Evolutionary conservation across 2,797 vertebrate species (phyloP).

Genomic region (Sylvia borin): DNA sequence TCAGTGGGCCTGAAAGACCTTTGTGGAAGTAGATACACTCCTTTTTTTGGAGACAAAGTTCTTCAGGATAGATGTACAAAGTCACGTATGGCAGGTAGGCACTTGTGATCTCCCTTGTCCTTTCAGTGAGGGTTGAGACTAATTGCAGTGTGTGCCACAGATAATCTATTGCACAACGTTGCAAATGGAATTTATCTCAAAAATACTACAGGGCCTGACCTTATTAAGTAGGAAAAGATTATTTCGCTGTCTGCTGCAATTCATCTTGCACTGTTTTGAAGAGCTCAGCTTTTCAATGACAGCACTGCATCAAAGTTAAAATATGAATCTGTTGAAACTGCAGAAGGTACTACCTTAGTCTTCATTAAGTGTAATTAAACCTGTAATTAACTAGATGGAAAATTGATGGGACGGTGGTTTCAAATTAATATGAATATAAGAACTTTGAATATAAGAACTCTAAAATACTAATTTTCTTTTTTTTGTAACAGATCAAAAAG

Average conservation of each 20-base stretch:
- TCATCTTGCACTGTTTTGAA: neutral
- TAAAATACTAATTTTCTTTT: neutral
- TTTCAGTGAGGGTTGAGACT: neutral
- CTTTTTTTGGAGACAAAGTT: neutral
- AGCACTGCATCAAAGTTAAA: neutral
- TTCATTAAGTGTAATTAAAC: slow-evolving; percentile 31
- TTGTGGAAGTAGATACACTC: neutral
- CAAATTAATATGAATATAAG: neutral
- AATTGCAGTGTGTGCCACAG: neutral
- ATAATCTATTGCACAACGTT: neutral
- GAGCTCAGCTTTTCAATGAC: slow-evolving; percentile 1
- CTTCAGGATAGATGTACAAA: neutral
- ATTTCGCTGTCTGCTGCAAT: neutral
- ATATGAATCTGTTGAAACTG: neutral
- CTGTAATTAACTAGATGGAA: neutral
- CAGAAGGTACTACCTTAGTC: neutral
- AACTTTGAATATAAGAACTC: neutral
- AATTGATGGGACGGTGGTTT: neutral
- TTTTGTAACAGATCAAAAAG: neutral
- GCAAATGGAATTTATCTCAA: slow-evolving; percentile 5
- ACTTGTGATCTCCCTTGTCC: neutral
- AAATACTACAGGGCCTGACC: slow-evolving; percentile 10
- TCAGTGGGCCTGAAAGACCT: neutral
- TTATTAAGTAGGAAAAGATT: slow-evolving; percentile 31
- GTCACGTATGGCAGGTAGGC: neutral